These are phyloP conservation scores for Girardinichthys multiradiatus DNA, from an alignment of 2,113 vertebrate genomes.

Conservation along the genomic window DNA sequence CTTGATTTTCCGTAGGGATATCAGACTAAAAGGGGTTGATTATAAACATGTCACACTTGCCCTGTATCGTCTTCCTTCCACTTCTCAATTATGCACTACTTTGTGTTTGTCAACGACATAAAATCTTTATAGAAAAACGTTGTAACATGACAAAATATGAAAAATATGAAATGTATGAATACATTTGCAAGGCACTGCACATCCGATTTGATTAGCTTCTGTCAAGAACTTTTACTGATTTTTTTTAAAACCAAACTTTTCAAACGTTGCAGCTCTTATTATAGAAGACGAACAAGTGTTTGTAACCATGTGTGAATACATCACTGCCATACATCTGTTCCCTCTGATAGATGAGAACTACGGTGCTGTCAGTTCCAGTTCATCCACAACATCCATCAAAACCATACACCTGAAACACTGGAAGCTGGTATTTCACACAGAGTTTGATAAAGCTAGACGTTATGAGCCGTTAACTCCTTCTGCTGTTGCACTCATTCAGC, in stretches of 20 bases:
- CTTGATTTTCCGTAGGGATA: too few relatives aligned
- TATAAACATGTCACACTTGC: too few relatives aligned
- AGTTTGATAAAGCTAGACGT: neutral
- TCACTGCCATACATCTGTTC: slow-evolving; percentile 34
- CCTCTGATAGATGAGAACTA: slow-evolving; percentile 66
- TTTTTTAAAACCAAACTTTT: neutral
- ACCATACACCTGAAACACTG: slow-evolving; percentile 35
- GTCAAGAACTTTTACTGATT: too few relatives aligned
- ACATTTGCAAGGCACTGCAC: too few relatives aligned
- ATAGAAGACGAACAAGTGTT: neutral
- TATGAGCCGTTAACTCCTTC: neutral
- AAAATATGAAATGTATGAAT: too few relatives aligned
- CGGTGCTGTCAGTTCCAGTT: slow-evolving; percentile 51
- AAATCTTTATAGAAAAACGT: too few relatives aligned
- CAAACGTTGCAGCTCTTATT: neutral
- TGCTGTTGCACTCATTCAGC: neutral
- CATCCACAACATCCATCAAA: slow-evolving; percentile 57
- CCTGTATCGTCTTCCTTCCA: too few relatives aligned
- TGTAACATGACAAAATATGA: too few relatives aligned
- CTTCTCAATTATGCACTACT: too few relatives aligned
- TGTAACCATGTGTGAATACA: slow-evolving; percentile 13
- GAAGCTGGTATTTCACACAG: neutral
- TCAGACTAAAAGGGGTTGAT: too few relatives aligned
- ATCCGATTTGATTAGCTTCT: too few relatives aligned
- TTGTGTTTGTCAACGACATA: too few relatives aligned